Conservation (phyloP, 2,888 invertebrate species). For the Torymus tubicola region DNA sequence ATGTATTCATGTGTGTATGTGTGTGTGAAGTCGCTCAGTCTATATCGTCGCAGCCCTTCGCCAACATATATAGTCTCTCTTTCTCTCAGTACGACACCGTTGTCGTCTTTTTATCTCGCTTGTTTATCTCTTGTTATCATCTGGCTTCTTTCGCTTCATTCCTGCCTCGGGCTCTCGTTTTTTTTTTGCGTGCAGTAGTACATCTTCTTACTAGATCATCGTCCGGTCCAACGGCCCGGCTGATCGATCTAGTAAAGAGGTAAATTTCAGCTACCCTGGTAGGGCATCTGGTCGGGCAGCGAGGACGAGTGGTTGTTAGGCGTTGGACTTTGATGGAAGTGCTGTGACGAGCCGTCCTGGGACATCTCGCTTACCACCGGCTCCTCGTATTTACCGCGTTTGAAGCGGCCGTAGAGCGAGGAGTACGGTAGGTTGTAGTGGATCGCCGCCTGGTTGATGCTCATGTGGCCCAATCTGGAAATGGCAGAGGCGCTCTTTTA, state of each 20-base stretch:
- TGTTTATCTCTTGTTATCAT: not conserved
- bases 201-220: slow-evolving; percentile 50
- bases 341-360: slow-evolving; percentile 74
- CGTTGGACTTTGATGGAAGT: slow-evolving; percentile 74
- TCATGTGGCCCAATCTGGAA: slow-evolving; percentile 91
- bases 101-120: not conserved
- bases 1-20: slow-evolving; percentile 10
- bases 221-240: not conserved
- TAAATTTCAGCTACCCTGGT: slow-evolving; percentile 76
- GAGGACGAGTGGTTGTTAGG: slow-evolving; percentile 75
- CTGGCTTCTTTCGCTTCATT: slow-evolving; percentile 1
- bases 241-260: slow-evolving; percentile 72
- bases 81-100: not conserved
- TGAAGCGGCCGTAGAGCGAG: slow-evolving; percentile 92
- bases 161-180: slow-evolving; percentile 8
- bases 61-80: not conserved
- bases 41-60: slow-evolving; percentile 24
- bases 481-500: too few species aligned
- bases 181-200: slow-evolving; percentile 8
- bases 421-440: slow-evolving; percentile 94
- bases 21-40: slow-evolving; percentile 51
- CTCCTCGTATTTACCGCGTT: slow-evolving; percentile 88
- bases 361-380: slow-evolving; percentile 73
- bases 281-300: slow-evolving; percentile 75
- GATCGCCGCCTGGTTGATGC: slow-evolving; percentile 94